Evolutionary conservation across 1,140 invertebrate species (phyloP).

Genomic region (Aradophagus sp.): DNA sequence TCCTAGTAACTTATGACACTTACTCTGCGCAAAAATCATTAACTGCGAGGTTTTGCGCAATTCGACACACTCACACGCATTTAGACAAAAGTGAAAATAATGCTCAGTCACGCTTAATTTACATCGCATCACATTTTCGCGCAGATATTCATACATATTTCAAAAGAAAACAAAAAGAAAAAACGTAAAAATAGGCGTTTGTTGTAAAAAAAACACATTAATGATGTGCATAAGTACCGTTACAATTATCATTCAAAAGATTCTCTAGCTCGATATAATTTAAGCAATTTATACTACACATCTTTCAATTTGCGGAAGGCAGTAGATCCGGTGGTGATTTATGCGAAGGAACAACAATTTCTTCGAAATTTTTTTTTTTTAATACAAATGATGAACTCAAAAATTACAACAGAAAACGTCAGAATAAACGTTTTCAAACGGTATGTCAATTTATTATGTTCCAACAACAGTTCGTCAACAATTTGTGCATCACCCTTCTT

Average conservation of each 20-base stretch:
- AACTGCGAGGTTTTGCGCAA: constrained; percentile 43
- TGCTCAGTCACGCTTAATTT: constrained; percentile 28
- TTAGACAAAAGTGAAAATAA: constrained; percentile 19
- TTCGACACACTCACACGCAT: constrained; percentile 15
- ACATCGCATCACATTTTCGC: constrained; percentile 17
- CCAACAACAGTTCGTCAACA: constrained; percentile 5
- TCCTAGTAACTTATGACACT: constrained; percentile 49
- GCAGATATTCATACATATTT: constrained; percentile 2
- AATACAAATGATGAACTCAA: constrained; percentile 19
- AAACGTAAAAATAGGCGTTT: constrained; percentile 12
- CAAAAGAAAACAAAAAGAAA: constrained; percentile 2
- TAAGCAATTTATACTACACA: constrained; percentile 21
- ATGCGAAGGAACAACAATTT: constrained; percentile 15
- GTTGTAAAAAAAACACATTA: constrained; percentile 26
- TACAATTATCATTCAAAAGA: constrained; percentile 13
- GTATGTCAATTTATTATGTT: no score
- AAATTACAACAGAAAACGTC: constrained; percentile 16
- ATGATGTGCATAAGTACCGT: constrained; percentile 34
- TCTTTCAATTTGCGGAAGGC: constrained; percentile 21
- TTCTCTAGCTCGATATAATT: constrained; percentile 23
- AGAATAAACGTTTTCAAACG: constrained; percentile 21
- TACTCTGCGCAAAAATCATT: constrained; percentile 37
- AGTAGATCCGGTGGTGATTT: constrained; percentile 25
- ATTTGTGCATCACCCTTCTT: constrained; percentile 26
- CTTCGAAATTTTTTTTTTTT: no score